Percentiles rank a stretch among this genome's conserved stretches.
These are phyloP conservation scores for Oophaga sylvatica DNA, from an alignment of 2,797 vertebrate genomes.

Conservation along the genomic window DNA sequence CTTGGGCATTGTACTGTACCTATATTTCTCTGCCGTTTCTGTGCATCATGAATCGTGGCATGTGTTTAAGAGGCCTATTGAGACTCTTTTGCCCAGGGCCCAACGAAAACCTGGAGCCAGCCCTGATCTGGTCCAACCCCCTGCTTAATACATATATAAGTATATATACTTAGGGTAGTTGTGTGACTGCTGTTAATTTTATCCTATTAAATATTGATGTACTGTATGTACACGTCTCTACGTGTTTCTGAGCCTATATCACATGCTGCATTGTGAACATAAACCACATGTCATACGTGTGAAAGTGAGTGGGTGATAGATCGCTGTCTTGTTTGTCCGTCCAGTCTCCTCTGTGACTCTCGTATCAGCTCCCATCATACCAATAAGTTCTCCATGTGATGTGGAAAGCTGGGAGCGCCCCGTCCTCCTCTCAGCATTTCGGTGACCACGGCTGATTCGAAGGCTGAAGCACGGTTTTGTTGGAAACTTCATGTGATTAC, in stretches of 20 bases:
- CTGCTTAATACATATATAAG: too few species aligned
- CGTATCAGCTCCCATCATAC: neutral
- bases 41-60: too few species aligned
- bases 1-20: too few species aligned
- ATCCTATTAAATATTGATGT: too few species aligned
- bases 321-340: neutral
- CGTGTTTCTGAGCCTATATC: neutral
- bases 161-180: too few species aligned
- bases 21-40: too few species aligned
- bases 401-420: neutral
- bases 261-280: neutral
- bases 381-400: neutral
- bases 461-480: neutral
- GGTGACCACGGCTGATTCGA: neutral
- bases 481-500: slow-evolving; percentile 2
- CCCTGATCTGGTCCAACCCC: too few species aligned
- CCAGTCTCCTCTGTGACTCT: neutral
- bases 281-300: neutral
- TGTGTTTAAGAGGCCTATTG: too few species aligned
- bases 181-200: too few species aligned
- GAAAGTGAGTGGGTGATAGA: neutral
- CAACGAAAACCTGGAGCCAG: too few species aligned
- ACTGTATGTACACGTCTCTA: neutral
- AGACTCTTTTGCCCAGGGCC: too few species aligned
- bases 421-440: neutral